Base-by-base conservation (phyloP, 1,140 invertebrate genomes). In the Spodoptera litura region DNA sequence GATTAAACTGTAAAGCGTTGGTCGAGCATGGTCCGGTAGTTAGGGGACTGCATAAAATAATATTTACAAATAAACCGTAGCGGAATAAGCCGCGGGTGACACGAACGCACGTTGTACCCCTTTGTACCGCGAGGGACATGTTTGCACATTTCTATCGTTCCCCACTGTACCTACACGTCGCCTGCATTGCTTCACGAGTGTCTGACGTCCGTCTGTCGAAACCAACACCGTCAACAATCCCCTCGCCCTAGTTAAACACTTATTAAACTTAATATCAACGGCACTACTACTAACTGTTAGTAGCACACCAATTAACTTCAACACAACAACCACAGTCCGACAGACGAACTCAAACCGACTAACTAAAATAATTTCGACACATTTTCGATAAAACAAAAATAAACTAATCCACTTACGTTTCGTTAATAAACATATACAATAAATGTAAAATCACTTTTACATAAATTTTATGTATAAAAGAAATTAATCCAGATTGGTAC, bases 61-160 rank as follows among this genome's bases (percentile, higher is more conserved):
- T 91, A 91, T 91, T 87, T 91, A 91, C 87, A 93, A 83, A 81
- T 77, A 66, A 76, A 82, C 78, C 83, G 84, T 89, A 91, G 89
- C 83, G 82, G 82, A 81, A 85, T 82, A 87, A 89, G 88, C 87
- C 85, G 85, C 83, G 84, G 81, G 83, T 84, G 87, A 88, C 87
- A 89, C 87, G 88, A 88, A 87, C 85, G 85, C 81, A 80, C 73
- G 81, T 81, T 44, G 78, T 83, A 71, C 70, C 80, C 74, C 80
- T 81, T 83, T 83, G 79, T 82, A 84, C 81, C 77, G 70, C 66
- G 55, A 78, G 79, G 83, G 83, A 83, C 79, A 81, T 83, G 83
- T 82, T 53, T 62, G 58, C 31, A n/a, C 20, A n/a, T n/a, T 58
- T 35, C 3, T 51, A 25, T 52, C 56, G 20, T 51, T 12, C 27